A percentile compares a stretch with the other conserved stretches of the same genome.
These are phyloP conservation scores for Hylia prasina DNA, from an alignment of 2,113 vertebrate species.

Conservation along the genomic window DNA sequence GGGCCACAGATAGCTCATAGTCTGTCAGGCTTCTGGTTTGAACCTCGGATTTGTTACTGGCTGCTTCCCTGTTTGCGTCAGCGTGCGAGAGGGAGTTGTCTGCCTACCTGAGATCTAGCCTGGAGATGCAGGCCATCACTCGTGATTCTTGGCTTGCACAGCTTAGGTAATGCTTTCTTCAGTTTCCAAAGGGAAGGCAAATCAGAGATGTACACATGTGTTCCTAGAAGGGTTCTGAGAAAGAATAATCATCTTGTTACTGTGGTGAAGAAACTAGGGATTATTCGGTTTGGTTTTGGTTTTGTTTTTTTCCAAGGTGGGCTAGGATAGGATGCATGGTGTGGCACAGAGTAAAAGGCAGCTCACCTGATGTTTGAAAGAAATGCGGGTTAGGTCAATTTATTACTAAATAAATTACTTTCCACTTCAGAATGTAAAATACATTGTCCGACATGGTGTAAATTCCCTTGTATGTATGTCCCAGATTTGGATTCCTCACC, in stretches of 20 bases:
- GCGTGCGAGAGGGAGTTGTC: accelerated
- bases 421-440: neutral
- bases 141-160: neutral
- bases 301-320: neutral
- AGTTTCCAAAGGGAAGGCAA: neutral
- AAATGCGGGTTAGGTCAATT: neutral
- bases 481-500: neutral
- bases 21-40: neutral
- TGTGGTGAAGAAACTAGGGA: accelerated
- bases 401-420: neutral
- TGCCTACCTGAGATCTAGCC: neutral
- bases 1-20: accelerated
- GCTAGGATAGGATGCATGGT: neutral
- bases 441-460: neutral
- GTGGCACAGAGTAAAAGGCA: neutral
- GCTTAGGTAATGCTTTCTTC: neutral
- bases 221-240: neutral
- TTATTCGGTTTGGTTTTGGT: neutral
- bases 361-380: neutral
- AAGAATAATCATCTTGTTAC: neutral
- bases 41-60: neutral
- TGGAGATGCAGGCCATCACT: neutral
- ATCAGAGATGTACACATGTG: neutral
- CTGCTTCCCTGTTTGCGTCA: accelerated
- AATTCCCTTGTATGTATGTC: neutral